Evolutionary conservation across 2,113 vertebrate species (phyloP).

Genomic region (Cyanistes caeruleus): DNA sequence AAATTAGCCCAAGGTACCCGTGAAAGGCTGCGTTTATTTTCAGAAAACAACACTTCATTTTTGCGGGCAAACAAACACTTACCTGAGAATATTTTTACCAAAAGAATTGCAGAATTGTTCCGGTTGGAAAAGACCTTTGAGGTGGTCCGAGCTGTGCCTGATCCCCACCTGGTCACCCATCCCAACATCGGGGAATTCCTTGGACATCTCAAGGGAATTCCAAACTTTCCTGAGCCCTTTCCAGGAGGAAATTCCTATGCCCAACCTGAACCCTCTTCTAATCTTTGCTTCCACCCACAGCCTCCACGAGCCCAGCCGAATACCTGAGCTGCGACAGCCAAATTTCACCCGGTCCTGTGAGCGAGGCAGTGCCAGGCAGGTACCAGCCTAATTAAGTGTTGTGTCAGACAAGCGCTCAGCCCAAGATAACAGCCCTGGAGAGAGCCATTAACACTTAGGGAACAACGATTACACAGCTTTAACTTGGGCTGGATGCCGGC

Average conservation of each 20-base stretch:
- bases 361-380: neutral
- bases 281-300: fast-evolving
- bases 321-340: neutral
- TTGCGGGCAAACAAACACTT: neutral
- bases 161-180: neutral
- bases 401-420: neutral
- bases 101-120: neutral
- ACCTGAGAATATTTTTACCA: neutral
- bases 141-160: neutral
- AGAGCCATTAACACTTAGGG: neutral
- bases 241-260: neutral
- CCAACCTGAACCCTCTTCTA: neutral
- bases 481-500: neutral
- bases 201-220: neutral
- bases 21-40: neutral
- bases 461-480: neutral
- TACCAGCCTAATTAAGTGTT: neutral
- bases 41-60: neutral
- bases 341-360: neutral
- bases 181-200: neutral
- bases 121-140: neutral
- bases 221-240: neutral
- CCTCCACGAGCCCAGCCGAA: neutral
- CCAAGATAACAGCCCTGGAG: neutral
- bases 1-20: fast-evolving